A percentile compares a stretch with the other conserved stretches of the same genome.
These are phyloP conservation scores for Myotis planiceps DNA, from an alignment of 2,797 vertebrate genomes.

Conservation along the genomic window DNA sequence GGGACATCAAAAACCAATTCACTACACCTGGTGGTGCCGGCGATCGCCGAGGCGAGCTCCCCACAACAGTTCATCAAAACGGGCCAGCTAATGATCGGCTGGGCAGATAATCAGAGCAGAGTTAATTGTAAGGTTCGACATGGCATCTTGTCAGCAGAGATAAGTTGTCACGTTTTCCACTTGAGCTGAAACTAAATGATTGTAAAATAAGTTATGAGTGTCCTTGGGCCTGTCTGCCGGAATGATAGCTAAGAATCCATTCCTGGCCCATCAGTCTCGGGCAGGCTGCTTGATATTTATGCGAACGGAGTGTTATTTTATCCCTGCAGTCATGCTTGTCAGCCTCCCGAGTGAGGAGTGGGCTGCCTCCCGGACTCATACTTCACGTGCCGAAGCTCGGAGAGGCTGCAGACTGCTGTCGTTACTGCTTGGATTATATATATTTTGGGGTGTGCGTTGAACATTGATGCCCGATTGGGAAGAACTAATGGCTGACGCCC, in stretches of 20 bases:
- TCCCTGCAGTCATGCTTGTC: conserved; percentile 96
- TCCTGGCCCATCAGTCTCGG: conserved; percentile 91
- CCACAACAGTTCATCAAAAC: conserved; percentile 80
- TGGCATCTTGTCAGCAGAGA: conserved; percentile 97
- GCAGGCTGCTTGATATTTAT: conserved; percentile 94
- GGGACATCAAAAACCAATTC: not conserved
- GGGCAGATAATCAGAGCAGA: conserved; percentile 92
- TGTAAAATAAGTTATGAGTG: conserved; percentile 99
- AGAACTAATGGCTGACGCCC: conserved; percentile 85
- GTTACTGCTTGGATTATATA: conserved; percentile 83
- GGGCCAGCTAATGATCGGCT: conserved; percentile 90
- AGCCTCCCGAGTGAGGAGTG: conserved; percentile 90
- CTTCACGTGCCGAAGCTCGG: conserved; percentile 82
- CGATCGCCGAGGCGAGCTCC: conserved; percentile 72
- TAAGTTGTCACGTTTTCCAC: conserved; percentile 99
- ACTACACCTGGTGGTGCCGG: conserved; percentile 66
- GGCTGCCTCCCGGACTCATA: conserved; percentile 85
- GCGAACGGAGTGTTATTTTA: conserved; percentile 97
- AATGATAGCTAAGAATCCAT: conserved; percentile 89
- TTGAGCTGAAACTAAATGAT: conserved; percentile 99
- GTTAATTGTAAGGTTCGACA: conserved; percentile 96
- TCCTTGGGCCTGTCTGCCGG: conserved; percentile 96
- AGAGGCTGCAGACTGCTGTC: conserved; percentile 85
- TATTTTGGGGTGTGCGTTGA: conserved; percentile 82
- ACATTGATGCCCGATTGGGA: conserved; percentile 87